These are phyloP conservation scores for Brachionus calyciflorus DNA, from an alignment of 1,140 invertebrate species.

Conservation along the genomic window DNA sequence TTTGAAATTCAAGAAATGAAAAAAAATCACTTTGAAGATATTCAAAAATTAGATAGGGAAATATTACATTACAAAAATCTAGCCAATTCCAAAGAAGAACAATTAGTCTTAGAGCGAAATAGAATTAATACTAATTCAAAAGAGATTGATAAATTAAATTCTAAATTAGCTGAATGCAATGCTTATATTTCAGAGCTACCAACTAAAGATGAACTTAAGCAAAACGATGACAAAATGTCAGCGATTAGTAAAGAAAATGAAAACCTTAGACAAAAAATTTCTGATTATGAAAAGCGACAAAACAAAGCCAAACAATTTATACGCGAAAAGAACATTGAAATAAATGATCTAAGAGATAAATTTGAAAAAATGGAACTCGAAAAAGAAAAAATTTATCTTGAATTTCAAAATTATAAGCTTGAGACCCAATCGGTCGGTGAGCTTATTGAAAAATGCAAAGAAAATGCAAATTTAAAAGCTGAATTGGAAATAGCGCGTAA, in stretches of 20 bases:
- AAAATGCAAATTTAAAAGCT: constrained; percentile 3
- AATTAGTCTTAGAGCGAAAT: neutral
- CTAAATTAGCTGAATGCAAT: constrained; percentile 18
- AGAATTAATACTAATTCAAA: neutral
- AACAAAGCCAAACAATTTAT: constrained; percentile 23
- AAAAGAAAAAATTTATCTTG: constrained; percentile 2
- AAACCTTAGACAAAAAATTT: neutral
- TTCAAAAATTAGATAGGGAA: neutral
- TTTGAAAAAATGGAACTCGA: constrained; percentile 11
- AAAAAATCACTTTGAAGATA: neutral
- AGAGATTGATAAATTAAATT: constrained; percentile 31
- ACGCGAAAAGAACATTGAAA: neutral
- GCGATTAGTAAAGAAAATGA: neutral
- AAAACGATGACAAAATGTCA: neutral
- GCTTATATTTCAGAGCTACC: constrained; percentile 20
- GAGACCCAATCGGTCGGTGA: constrained; percentile 16
- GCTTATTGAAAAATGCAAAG: constrained; percentile 1
- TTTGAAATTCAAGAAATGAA: constrained; percentile 37
- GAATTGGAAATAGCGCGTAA: neutral
- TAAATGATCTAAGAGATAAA: neutral
- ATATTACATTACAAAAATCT: neutral
- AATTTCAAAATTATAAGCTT: constrained; percentile 12
- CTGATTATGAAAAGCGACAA: neutral
- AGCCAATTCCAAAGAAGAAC: neutral
- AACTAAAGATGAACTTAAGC: constrained; percentile 15